Evolutionary conservation across 2,113 vertebrate genomes (phyloP), one percentile per base, ranked within the genome.

Genomic region (Apeltes quadracus): DNA sequence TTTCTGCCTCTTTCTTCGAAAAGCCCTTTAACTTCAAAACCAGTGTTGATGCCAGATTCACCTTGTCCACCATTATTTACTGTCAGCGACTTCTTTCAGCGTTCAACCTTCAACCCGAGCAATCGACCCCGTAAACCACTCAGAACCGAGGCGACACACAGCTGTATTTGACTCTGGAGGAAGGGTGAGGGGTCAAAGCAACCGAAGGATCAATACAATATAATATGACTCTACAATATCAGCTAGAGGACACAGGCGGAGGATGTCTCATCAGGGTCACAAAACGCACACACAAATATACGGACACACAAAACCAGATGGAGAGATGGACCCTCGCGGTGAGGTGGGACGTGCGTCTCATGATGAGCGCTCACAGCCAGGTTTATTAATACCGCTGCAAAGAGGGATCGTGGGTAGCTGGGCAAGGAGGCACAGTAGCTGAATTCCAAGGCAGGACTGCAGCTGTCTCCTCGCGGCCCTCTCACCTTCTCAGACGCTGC

Each of bases 311-410:
- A 14, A 69, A 46, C 16, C 68, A 79, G 65, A 56, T 74, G 72
- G 56, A 54, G 36, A 65, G 75, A 75, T 55, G 75, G 67, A 8
- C 32, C 41, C 71, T 78, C 7, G 9, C 73, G 11, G 72, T 34
- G 48, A 51, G 27, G n/a, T n/a, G n/a, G 18, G 46, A 75, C 66
- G 61, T 58, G 61, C 54, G 65, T 57, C 50, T 76, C 64, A 69
- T 41, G 65, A 46, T 27, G 70, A 67, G 61, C 36, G n/a, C 65
- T 81, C 34, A 22, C 59, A 55, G 75, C 72, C 79, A 68, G 56
- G 65, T 85, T 78, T 88, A 88, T 84, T 87, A 82, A 81, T 85
- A 85, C 75, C 3, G 29, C 15, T 25, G 69, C 64, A 22, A 29
- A 62, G 51, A 81, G 81, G 71, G 82, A 69, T 68, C 65, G 38